phyloP scores from a whole-genome alignment of 1,140 invertebrate species.

The Scaptodrosophila lebanonensis region DNA sequence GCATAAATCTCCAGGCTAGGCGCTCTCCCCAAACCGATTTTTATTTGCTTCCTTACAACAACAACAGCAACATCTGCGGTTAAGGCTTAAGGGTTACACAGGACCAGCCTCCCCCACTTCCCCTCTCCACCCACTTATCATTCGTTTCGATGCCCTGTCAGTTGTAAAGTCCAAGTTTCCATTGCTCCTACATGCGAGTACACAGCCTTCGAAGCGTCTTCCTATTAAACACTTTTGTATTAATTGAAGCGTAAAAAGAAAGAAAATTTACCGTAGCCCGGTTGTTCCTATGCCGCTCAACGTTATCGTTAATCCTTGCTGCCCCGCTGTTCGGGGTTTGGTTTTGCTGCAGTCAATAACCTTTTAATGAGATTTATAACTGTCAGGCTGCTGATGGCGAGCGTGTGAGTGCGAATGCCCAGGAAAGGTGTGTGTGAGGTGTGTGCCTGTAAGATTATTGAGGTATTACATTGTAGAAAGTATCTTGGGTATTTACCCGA shows the following conservation, averaged over 20 bases:
- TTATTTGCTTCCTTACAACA: constrained; percentile 7
- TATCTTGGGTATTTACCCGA: constrained; percentile 25
- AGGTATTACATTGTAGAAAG: constrained; percentile 58
- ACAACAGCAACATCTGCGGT: background rate
- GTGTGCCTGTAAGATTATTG: constrained; percentile 57
- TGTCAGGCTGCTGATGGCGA: constrained; percentile 38
- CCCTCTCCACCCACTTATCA: constrained; percentile 41
- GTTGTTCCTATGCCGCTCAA: constrained; percentile 12
- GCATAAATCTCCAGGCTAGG: constrained; percentile 42
- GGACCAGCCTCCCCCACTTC: constrained; percentile 6
- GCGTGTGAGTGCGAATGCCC: constrained; percentile 10
- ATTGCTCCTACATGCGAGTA: background rate
- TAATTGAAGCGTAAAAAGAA: constrained; percentile 74
- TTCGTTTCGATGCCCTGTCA: constrained; percentile 33
- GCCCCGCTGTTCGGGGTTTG: constrained; percentile 4
- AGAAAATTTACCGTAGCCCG: constrained; percentile 47
- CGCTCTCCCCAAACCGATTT: constrained; percentile 43
- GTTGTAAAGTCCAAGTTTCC: constrained; percentile 33
- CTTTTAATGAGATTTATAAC: constrained; percentile 74
- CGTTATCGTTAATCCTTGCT: constrained; percentile 45
- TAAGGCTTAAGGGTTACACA: constrained; percentile 44
- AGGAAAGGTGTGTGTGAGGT: constrained; percentile 44
- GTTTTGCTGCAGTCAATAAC: constrained; percentile 61
- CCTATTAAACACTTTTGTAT: constrained; percentile 67
- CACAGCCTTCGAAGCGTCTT: background rate